These are phyloP conservation scores for Anoplius nigerrimus DNA, from an alignment of 2,888 invertebrate species.

Conservation along the genomic window DNA sequence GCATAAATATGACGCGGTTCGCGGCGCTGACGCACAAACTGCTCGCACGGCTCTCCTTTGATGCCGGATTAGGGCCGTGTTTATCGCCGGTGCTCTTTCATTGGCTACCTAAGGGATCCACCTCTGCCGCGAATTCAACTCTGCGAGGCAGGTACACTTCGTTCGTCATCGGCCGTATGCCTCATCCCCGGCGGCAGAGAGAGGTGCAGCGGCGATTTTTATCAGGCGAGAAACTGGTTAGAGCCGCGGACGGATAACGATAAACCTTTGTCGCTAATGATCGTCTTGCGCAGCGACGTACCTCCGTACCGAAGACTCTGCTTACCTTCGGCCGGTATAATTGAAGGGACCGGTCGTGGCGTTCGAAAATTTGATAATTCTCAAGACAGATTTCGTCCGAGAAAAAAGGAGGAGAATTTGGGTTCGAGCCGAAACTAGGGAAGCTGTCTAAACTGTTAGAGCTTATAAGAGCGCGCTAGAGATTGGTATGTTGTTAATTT, in stretches of 20 bases:
- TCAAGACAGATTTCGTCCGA: too few species aligned
- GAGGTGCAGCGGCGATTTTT: neutral
- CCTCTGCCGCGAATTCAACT: slow-evolving; percentile 9
- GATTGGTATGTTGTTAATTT: slow-evolving; percentile 74
- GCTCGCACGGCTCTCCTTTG: slow-evolving; percentile 13
- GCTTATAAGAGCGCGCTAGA: slow-evolving; percentile 64
- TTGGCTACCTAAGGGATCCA: slow-evolving; percentile 22
- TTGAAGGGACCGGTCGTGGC: too few species aligned
- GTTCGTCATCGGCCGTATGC: neutral
- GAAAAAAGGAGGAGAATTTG: neutral
- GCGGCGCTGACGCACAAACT: slow-evolving; percentile 5
- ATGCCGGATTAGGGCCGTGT: neutral
- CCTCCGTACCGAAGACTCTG: neutral
- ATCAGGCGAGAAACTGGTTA: neutral
- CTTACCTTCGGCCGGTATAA: neutral
- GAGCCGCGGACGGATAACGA: too few species aligned
- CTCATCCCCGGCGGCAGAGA: neutral
- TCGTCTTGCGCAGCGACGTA: too few species aligned
- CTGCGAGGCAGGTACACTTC: neutral
- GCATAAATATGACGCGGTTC: slow-evolving; percentile 20
- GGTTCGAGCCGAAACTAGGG: slow-evolving; percentile 3
- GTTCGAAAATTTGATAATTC: too few species aligned
- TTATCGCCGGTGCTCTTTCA: slow-evolving; percentile 28
- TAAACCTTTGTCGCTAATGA: too few species aligned
- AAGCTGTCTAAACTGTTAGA: slow-evolving; percentile 56